phyloP scores from a whole-genome alignment of 2,888 invertebrate genomes.

The Mesoligia furuncula region DNA sequence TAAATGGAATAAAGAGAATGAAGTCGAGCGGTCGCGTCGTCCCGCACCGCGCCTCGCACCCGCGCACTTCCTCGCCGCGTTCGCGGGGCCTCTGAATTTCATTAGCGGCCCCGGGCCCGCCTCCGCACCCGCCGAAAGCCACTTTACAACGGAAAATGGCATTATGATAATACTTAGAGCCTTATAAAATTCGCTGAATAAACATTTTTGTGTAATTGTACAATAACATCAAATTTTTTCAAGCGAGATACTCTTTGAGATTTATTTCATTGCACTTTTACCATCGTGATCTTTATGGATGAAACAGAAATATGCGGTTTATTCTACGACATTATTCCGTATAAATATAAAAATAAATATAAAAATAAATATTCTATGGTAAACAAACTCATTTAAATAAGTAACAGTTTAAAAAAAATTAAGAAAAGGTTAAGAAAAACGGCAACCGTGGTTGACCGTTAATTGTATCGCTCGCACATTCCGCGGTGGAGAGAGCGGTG shows the following conservation, averaged over 20 bases:
- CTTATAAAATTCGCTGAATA: slow-evolving; percentile 89
- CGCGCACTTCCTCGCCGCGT: slow-evolving; percentile 65
- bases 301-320: slow-evolving; percentile 6
- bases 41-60: slow-evolving; percentile 69
- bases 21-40: slow-evolving; percentile 85
- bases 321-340: neutral
- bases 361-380: neutral
- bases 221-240: slow-evolving; percentile 78
- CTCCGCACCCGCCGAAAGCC: slow-evolving; percentile 85
- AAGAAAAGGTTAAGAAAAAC: slow-evolving; percentile 67
- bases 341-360: neutral
- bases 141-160: slow-evolving; percentile 89
- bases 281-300: slow-evolving; percentile 38
- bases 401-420: slow-evolving; percentile 8
- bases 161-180: slow-evolving; percentile 89
- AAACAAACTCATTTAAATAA: neutral
- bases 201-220: slow-evolving; percentile 88
- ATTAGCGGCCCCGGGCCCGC: slow-evolving; percentile 84
- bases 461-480: slow-evolving; percentile 82
- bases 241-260: slow-evolving; percentile 64
- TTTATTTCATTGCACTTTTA: slow-evolving; percentile 71
- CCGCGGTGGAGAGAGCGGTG: slow-evolving; percentile 75
- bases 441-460: slow-evolving; percentile 81
- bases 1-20: slow-evolving; percentile 90
- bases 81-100: slow-evolving; percentile 87